phyloP scores from a whole-genome alignment of 2,113 vertebrate genomes.

The Echinops telfairi region DNA sequence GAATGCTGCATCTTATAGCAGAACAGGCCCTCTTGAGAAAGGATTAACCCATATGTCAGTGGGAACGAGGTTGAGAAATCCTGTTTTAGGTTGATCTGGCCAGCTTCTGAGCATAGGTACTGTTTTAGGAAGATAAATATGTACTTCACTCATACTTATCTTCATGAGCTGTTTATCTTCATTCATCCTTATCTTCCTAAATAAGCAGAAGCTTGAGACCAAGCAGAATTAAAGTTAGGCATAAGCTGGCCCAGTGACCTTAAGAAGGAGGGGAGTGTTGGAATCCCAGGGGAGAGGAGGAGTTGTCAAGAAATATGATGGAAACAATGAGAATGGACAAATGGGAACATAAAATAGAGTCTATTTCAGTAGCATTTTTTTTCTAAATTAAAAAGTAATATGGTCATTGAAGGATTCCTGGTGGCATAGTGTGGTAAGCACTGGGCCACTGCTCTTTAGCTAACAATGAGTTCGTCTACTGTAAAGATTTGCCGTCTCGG shows the following conservation, averaged over 20 bases:
- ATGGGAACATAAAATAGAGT: conserved; percentile 1
- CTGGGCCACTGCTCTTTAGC: no score
- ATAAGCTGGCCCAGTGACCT: not conserved
- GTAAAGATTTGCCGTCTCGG: no score
- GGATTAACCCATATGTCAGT: not conserved
- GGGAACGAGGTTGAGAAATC: not conserved
- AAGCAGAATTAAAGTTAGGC: not conserved
- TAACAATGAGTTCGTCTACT: no score
- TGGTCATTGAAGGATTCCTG: no score
- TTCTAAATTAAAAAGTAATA: conserved; percentile 42
- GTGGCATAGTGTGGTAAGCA: no score
- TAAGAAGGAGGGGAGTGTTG: not conserved
- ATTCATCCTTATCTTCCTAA: not conserved
- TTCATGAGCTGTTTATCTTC: no score
- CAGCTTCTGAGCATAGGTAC: not conserved
- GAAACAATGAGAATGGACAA: not conserved
- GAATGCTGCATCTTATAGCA: not conserved
- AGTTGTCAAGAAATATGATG: not conserved
- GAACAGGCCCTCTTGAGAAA: not conserved
- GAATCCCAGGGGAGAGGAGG: not conserved
- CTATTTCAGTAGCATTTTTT: conserved; percentile 27
- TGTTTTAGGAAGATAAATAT: not conserved
- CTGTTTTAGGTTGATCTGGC: conserved; percentile 5
- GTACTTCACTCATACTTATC: no score
- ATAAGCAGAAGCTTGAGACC: not conserved